Percentiles rank a stretch among this genome's conserved stretches.
phyloP scores from a whole-genome alignment of 2,888 invertebrate species.

The Trypoxylon attenuatum region DNA sequence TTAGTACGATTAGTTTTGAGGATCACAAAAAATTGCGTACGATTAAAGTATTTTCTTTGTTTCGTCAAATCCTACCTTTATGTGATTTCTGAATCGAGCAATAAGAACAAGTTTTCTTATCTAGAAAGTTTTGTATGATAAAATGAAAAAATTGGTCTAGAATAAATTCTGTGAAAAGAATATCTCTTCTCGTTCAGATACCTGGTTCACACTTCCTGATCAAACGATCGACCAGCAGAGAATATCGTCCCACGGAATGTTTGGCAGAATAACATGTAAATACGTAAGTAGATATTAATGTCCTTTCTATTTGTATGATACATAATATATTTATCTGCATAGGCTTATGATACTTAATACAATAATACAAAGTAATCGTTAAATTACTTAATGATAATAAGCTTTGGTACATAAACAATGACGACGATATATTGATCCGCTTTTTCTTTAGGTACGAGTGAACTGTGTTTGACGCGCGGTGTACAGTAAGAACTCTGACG shows the following conservation, averaged over 20 bases:
- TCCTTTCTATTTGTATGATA: constrained; percentile 56
- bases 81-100: constrained; percentile 1
- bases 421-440: constrained; percentile 62
- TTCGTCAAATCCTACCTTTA: neutral
- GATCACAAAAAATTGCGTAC: constrained; percentile 2
- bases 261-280: neutral
- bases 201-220: neutral
- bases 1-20: neutral
- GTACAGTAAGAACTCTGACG: constrained; percentile 37
- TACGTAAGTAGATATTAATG: constrained; percentile 3
- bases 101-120: constrained; percentile 32
- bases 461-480: constrained; percentile 49
- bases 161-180: constrained; percentile 51
- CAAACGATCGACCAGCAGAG: too few species aligned
- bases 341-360: constrained; percentile 69
- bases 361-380: constrained; percentile 72
- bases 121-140: constrained; percentile 54
- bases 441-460: constrained; percentile 51
- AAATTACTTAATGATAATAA: constrained; percentile 73
- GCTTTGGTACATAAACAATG: constrained; percentile 74
- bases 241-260: too few species aligned
- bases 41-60: neutral
- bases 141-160: constrained; percentile 42
- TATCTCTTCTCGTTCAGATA: neutral
- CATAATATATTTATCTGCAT: constrained; percentile 71